phyloP scores from a whole-genome alignment of 1,140 invertebrate species.

The Temnothorax nylanderi region DNA sequence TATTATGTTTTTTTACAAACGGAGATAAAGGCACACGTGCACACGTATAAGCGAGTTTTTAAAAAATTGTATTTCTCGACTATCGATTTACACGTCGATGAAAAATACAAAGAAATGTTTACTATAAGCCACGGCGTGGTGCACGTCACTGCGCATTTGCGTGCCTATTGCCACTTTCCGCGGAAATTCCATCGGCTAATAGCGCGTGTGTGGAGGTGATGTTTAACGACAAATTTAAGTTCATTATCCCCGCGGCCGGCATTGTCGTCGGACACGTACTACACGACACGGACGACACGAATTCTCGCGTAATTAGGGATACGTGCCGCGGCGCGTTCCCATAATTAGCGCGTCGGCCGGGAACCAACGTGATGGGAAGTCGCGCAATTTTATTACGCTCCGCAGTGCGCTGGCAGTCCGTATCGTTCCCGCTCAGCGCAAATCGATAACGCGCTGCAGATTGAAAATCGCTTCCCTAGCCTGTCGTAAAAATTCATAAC shows the following conservation, averaged over 20 bases:
- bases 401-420: not conserved
- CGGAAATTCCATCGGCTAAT: conserved; percentile 36
- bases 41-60: not conserved
- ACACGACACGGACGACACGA: conserved; percentile 41
- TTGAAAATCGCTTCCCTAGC: conserved; percentile 47
- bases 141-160: conserved; percentile 15
- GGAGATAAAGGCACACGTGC: not conserved
- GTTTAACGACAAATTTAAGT: conserved; percentile 61
- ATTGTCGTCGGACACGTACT: conserved; percentile 36
- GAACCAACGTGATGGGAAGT: not conserved
- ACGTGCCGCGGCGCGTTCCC: conserved; percentile 41
- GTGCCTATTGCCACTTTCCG: conserved; percentile 16
- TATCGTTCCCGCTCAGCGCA: conserved; percentile 20
- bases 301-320: conserved; percentile 56
- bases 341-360: conserved; percentile 43
- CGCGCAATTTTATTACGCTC: conserved; percentile 32
- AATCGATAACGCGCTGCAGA: conserved; percentile 55
- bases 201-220: conserved; percentile 7
- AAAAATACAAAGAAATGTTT: not conserved
- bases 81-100: not conserved
- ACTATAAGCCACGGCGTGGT: not conserved
- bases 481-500: conserved; percentile 52
- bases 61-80: not conserved
- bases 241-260: conserved; percentile 42
- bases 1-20: not conserved